Evolutionary conservation across 1,140 invertebrate genomes (phyloP).

Genomic region (Monomorium pharaonis): DNA sequence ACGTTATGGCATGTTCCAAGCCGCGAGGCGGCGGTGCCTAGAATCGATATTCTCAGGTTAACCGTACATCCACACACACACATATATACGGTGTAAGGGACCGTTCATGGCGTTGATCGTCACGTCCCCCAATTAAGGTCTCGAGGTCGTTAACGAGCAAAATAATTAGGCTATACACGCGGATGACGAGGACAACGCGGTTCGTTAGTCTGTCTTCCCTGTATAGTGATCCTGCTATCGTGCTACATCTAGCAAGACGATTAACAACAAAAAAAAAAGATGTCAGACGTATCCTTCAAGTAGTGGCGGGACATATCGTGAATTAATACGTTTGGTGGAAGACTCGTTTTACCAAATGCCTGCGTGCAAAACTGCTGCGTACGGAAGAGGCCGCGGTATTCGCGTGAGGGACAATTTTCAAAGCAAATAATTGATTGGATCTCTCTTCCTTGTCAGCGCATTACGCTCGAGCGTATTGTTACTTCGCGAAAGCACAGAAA

Average conservation of each 20-base stretch:
- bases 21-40: conserved; percentile 31
- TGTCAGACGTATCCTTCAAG: background rate
- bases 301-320: conserved; percentile 26
- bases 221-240: conserved; percentile 14
- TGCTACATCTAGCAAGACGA: conserved; percentile 31
- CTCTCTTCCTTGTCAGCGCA: background rate
- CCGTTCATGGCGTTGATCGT: conserved; percentile 55
- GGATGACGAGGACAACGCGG: conserved; percentile 29
- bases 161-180: conserved; percentile 68
- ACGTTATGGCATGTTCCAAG: conserved; percentile 39
- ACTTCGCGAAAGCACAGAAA: background rate
- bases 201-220: conserved; percentile 17
- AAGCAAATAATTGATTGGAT: conserved; percentile 53
- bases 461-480: background rate
- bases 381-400: background rate
- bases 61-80: conserved; percentile 20
- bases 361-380: conserved; percentile 29
- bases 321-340: conserved; percentile 60
- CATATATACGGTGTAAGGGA: background rate
- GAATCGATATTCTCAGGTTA: conserved; percentile 59
- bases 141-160: conserved; percentile 70
- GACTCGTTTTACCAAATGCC: conserved; percentile 26
- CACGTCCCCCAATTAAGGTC: conserved; percentile 70
- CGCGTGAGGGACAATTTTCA: conserved; percentile 36
- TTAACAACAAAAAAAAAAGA: conserved; percentile 21